Percentiles rank a stretch among this genome's conserved stretches.
phyloP scores from a whole-genome alignment of 2,888 invertebrate genomes.

The Ophion ventricosus region DNA sequence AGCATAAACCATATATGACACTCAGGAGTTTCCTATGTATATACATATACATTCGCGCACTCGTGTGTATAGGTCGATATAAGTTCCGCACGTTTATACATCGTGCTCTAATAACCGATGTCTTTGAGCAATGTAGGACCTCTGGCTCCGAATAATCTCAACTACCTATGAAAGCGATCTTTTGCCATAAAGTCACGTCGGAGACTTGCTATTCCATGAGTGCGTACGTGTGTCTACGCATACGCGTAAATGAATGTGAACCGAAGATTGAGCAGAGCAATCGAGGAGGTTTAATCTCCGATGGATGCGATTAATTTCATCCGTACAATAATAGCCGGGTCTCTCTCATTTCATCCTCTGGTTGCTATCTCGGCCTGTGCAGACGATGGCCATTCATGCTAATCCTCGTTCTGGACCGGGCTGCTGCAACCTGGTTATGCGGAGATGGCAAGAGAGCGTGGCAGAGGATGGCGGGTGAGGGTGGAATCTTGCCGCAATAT shows the following conservation, averaged over 20 bases:
- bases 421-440: constrained; percentile 46
- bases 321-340: constrained; percentile 77
- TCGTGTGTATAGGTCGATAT: not conserved
- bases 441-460: constrained; percentile 26
- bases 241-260: not conserved
- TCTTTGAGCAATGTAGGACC: not conserved
- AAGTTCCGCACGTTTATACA: constrained; percentile 4
- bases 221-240: not conserved
- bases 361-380: constrained; percentile 76
- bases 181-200: not conserved
- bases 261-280: constrained; percentile 68
- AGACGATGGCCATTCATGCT: constrained; percentile 80
- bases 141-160: not conserved
- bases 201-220: constrained; percentile 2
- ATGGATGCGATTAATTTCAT: constrained; percentile 79
- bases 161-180: not conserved
- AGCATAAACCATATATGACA: constrained; percentile 38
- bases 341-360: constrained; percentile 59
- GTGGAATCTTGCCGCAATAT: constrained; percentile 44
- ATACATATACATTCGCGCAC: not conserved
- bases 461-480: constrained; percentile 10
- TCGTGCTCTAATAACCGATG: not conserved
- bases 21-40: constrained; percentile 4
- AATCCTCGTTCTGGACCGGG: constrained; percentile 72
- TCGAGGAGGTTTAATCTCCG: constrained; percentile 75